phyloP scores from a whole-genome alignment of 2,113 vertebrate genomes.

The Chelonoidis abingdonii region DNA sequence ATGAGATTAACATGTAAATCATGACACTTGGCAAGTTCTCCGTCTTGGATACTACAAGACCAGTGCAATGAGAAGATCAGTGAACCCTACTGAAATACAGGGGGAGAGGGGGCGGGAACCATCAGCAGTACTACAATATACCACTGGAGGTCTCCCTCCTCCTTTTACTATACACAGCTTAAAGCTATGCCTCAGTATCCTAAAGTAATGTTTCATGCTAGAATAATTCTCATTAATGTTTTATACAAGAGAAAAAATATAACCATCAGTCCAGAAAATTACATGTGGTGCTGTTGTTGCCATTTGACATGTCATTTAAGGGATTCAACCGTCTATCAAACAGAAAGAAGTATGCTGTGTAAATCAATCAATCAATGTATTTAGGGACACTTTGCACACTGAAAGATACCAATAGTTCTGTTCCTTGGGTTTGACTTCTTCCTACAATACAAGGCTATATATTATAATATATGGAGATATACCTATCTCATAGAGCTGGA shows the following conservation, averaged over 20 bases:
- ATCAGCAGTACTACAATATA: constrained; percentile 27
- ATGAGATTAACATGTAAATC: background rate
- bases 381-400: background rate
- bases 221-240: background rate
- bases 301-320: background rate
- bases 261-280: background rate
- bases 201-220: background rate
- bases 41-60: background rate
- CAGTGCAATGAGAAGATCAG: background rate
- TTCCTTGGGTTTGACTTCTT: background rate
- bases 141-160: constrained; percentile 70
- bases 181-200: accelerated
- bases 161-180: background rate
- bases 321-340: background rate
- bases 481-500: too few relatives aligned
- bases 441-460: background rate
- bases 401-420: background rate
- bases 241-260: background rate
- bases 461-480: background rate
- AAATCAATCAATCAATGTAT: background rate
- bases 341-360: background rate
- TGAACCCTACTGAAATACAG: background rate
- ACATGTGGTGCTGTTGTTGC: background rate
- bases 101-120: background rate
- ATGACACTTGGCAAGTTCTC: background rate